Conservation (phyloP, 2,797 vertebrate genomes). For the Muscicapa comitata region DNA sequence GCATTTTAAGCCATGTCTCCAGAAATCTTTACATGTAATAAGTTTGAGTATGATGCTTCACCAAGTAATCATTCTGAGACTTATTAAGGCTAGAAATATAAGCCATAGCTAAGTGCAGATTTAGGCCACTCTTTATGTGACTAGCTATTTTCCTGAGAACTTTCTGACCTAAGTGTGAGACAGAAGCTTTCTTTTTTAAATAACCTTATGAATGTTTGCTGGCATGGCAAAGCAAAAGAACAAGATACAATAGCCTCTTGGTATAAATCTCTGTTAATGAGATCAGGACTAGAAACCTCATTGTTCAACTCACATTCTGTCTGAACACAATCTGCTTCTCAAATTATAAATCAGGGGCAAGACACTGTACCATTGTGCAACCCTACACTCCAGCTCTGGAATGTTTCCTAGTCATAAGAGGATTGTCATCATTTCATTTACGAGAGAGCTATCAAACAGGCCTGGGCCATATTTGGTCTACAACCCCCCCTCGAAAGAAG, state of each 20-base stretch:
- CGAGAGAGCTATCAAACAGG: conserved; percentile 21
- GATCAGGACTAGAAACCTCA: conserved; percentile 62
- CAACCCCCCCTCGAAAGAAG: background rate
- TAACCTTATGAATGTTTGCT: conserved; percentile 62
- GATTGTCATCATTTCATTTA: conserved; percentile 66
- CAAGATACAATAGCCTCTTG: conserved; percentile 62
- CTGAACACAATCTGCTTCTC: conserved; percentile 63
- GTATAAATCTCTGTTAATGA: conserved; percentile 69
- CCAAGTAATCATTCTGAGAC: background rate
- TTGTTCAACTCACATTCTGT: conserved; percentile 60
- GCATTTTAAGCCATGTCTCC: background rate
- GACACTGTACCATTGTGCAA: conserved; percentile 68
- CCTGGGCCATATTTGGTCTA: conserved; percentile 32
- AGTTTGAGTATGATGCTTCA: background rate
- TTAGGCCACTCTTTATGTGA: background rate
- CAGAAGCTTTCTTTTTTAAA: conserved; percentile 49
- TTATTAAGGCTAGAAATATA: background rate
- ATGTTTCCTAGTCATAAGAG: conserved; percentile 64
- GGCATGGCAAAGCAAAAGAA: conserved; percentile 47
- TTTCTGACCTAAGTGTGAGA: conserved; percentile 48
- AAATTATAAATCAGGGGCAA: conserved; percentile 68
- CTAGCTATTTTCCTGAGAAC: conserved; percentile 51
- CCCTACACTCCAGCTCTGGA: conserved; percentile 53
- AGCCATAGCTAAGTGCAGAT: background rate
- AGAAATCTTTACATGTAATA: background rate